A percentile compares a stretch with the other conserved stretches of the same genome.
Conservation (phyloP, 2,888 invertebrate species). For the Diaprepes abbreviatus region DNA sequence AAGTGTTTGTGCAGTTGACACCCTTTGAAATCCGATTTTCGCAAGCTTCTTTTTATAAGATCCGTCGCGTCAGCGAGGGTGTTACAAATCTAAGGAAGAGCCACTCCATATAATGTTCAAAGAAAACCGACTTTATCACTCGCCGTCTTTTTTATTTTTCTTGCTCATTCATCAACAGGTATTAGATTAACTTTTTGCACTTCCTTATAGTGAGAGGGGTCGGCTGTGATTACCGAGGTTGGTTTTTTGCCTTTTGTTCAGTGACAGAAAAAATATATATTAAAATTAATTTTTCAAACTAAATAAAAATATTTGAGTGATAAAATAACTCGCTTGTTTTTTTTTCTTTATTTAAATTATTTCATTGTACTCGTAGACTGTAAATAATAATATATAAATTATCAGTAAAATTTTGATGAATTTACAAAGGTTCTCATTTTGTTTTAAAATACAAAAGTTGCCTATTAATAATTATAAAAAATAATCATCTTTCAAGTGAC, state of each 20-base stretch:
- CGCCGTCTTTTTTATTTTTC: conserved; percentile 57
- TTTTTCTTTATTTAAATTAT: too few species aligned
- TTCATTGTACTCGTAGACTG: too few species aligned
- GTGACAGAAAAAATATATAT: background rate
- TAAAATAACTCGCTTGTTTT: too few species aligned
- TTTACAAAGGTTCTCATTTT: too few species aligned
- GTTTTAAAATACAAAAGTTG: too few species aligned
- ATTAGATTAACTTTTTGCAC: conserved; percentile 59
- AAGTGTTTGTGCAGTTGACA: conserved; percentile 66
- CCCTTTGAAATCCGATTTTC: conserved; percentile 66
- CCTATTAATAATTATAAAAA: too few species aligned
- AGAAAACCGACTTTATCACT: conserved; percentile 59
- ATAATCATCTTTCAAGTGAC: too few species aligned
- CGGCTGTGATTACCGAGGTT: conserved; percentile 6
- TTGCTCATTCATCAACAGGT: conserved; percentile 61
- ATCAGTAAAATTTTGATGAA: too few species aligned
- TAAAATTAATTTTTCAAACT: too few species aligned
- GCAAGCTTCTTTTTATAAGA: conserved; percentile 59
- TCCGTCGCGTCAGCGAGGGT: conserved; percentile 50
- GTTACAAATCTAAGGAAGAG: conserved; percentile 55
- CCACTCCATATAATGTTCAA: conserved; percentile 57
- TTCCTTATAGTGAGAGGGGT: conserved; percentile 34
- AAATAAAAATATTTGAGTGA: too few species aligned
- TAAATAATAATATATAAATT: too few species aligned
- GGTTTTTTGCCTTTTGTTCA: background rate